These are phyloP conservation scores for Lophochroa leadbeateri DNA, from an alignment of 2,113 vertebrate genomes.

Conservation along the genomic window DNA sequence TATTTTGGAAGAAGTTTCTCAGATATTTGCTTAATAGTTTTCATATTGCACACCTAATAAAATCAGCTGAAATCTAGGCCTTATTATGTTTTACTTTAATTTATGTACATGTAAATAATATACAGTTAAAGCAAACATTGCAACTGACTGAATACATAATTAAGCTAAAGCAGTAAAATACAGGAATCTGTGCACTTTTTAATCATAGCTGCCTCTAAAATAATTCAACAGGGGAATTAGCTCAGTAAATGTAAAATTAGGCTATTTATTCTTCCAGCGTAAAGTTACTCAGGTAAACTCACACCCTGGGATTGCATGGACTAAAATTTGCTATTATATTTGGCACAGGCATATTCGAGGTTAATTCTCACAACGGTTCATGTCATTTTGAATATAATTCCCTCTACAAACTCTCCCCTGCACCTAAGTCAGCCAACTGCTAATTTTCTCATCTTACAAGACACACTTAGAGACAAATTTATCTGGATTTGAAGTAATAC, in stretches of 20 bases:
- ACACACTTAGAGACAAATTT: neutral
- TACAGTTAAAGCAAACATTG: neutral
- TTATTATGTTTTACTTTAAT: neutral
- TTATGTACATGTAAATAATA: neutral
- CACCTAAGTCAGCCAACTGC: neutral
- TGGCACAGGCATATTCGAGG: neutral
- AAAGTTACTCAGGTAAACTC: neutral
- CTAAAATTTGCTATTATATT: neutral
- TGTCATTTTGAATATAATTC: neutral
- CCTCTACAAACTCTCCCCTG: neutral
- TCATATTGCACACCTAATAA: neutral
- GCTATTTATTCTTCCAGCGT: neutral
- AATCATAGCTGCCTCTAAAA: neutral
- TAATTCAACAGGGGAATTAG: neutral
- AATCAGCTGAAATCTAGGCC: neutral
- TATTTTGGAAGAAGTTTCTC: neutral
- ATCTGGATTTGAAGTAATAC: neutral
- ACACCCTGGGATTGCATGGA: neutral
- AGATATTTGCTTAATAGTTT: neutral
- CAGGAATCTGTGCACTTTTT: neutral
- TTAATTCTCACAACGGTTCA: neutral
- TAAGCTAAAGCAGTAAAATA: neutral
- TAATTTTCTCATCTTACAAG: neutral
- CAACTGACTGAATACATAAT: neutral
- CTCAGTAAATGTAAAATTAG: neutral